phyloP scores from a whole-genome alignment of 2,113 vertebrate species.

The Parus major region DNA sequence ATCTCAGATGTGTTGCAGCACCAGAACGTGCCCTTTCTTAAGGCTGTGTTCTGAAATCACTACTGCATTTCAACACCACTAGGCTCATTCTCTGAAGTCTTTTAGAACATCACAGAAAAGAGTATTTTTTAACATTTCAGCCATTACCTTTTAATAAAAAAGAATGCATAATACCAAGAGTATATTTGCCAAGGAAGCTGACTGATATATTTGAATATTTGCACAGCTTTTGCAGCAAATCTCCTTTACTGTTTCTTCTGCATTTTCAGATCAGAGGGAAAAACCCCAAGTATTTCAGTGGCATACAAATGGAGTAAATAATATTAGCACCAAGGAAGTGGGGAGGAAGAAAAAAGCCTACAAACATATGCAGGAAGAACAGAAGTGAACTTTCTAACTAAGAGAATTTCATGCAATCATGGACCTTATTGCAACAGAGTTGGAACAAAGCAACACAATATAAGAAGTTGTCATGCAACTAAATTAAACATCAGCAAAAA shows the following conservation, averaged over 20 bases:
- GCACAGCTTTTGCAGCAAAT: constrained; percentile 39
- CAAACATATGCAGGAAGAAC: neutral
- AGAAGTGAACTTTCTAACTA: constrained; percentile 12
- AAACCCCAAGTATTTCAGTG: neutral
- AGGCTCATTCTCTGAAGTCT: neutral
- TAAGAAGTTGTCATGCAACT: neutral
- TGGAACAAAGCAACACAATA: neutral
- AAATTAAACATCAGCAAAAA: constrained; percentile 12
- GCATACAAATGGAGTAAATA: constrained; percentile 36
- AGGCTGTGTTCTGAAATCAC: neutral
- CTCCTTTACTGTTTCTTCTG: constrained; percentile 12
- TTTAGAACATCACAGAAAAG: constrained; percentile 12
- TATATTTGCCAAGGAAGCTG: constrained; percentile 28
- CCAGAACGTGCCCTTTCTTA: constrained; percentile 13
- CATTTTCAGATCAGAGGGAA: constrained; percentile 3
- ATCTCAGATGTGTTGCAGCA: neutral
- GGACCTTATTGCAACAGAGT: neutral
- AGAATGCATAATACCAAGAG: constrained; percentile 1
- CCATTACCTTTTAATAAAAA: neutral
- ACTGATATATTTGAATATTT: constrained; percentile 45
- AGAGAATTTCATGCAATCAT: constrained; percentile 3
- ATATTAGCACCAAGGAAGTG: neutral
- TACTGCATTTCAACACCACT: neutral
- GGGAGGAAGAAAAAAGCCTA: neutral
- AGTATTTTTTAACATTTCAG: neutral